Evolutionary conservation across 2,113 vertebrate genomes (phyloP).

Genomic region (Axis porcinus): DNA sequence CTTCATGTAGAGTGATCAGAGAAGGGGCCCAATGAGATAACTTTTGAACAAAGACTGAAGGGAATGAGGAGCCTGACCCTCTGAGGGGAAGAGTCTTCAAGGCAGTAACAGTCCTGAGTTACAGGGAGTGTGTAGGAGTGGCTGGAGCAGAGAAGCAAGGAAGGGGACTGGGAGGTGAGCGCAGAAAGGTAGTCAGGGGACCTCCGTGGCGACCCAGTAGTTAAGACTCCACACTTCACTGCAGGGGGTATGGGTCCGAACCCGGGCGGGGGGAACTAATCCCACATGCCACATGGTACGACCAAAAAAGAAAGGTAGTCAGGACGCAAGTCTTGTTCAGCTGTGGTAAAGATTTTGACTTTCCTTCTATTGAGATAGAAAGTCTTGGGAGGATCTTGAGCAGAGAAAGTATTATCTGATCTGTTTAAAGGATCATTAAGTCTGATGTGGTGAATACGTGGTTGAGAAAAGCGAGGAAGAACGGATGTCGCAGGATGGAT

Average conservation of each 20-base stretch:
- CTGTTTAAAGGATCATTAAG: not conserved
- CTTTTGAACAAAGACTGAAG: not conserved
- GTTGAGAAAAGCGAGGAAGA: not conserved
- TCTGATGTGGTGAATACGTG: not conserved
- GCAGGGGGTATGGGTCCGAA: not conserved
- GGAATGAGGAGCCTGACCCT: not conserved
- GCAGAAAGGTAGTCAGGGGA: not conserved
- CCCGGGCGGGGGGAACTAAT: not conserved
- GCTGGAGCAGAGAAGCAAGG: not conserved
- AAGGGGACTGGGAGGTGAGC: not conserved
- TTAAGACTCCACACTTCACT: not conserved
- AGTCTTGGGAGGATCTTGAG: not conserved
- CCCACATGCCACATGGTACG: not conserved
- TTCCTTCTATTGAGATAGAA: not conserved
- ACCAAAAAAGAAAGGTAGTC: not conserved
- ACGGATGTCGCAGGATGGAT: not conserved
- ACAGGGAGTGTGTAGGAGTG: not conserved
- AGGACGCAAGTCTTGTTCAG: not conserved
- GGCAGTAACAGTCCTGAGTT: not conserved
- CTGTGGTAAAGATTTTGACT: not conserved
- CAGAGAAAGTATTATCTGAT: not conserved
- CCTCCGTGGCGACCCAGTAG: not conserved
- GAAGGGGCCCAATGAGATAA: not conserved
- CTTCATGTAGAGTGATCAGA: not conserved
- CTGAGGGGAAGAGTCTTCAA: not conserved